Evolutionary conservation across 2,888 invertebrate species (phyloP), one percentile per base, ranked within the genome.

Genomic region (Pandemis cinnamomeana): DNA sequence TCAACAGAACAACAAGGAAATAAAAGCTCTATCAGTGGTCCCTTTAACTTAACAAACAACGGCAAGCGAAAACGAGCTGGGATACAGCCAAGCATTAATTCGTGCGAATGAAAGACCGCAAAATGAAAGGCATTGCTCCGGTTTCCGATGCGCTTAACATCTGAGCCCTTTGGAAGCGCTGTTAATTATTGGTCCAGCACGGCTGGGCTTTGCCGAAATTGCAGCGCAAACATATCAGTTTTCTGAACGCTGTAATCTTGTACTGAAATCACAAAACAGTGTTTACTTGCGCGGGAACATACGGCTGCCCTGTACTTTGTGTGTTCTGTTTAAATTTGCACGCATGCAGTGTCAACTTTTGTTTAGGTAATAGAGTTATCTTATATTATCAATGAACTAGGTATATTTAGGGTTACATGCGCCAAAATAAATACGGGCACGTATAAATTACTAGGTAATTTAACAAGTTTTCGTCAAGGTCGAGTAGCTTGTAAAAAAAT

Each of bases 141-240:
- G 84, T 83, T 86, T 83, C 82, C 79, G 81, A 79, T 82, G 83
- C 79, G 80, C 79, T 81, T 83, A 74, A 84, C 84, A 88, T 84
- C 80, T 79, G 85, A 87, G 82, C 82, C 87, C 84, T 82, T 79
- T 79, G 84, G 82, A 62, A 69, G 84, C 80, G 80, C 76, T 82
- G 83, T 83, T 89, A 88, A 89, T 89, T 89, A 89, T 84, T 84
- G 82, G 85, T 80, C 79, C 72, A 67, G 53, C 63, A 68, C 70
- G 78, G 67, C 76, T 72, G 75, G 76, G 78, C 72, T 70, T 72
- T 80, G 80, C 78, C 78, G 76, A 82, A 82, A 83, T 80, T 81
- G 80, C 80, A 79, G 80, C 78, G 79, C 78, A 80, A 81, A 82
- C 81, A 81, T 82, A 80, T 80, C 74, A 67, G 68, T 75, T 78